Evolutionary conservation across 1,140 invertebrate species (phyloP).

Genomic region (Zaprionus davidi): DNA sequence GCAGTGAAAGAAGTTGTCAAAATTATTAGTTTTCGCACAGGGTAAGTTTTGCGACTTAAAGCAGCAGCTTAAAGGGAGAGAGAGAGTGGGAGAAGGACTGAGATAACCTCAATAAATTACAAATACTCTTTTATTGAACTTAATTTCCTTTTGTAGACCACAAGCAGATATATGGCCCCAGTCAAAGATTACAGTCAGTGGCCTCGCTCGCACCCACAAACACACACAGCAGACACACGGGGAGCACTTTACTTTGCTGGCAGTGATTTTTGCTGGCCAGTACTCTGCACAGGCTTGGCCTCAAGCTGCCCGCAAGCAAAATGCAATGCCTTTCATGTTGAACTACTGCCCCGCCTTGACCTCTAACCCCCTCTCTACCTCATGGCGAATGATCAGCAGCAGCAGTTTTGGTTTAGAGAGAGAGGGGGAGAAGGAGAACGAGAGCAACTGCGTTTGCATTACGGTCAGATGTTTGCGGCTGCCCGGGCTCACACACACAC

Average conservation of each 20-base stretch:
- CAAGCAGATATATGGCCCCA: slow-evolving; percentile 75
- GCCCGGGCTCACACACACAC: slow-evolving; percentile 30
- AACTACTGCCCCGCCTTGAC: slow-evolving; percentile 28
- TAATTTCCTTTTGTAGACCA: slow-evolving; percentile 76
- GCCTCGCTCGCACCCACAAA: slow-evolving; percentile 13
- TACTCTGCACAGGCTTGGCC: slow-evolving; percentile 34
- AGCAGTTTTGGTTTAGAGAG: slow-evolving; percentile 45
- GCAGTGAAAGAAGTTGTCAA: slow-evolving; percentile 58
- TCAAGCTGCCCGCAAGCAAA: slow-evolving; percentile 50
- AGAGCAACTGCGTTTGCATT: slow-evolving; percentile 77
- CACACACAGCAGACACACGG: background rate
- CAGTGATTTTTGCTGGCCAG: slow-evolving; percentile 38
- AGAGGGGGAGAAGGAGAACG: background rate
- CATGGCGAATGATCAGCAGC: slow-evolving; percentile 55
- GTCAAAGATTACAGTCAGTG: slow-evolving; percentile 76
- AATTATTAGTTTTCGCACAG: slow-evolving; percentile 62
- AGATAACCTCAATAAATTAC: slow-evolving; percentile 71
- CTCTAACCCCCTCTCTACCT: background rate
- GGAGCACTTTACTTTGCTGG: slow-evolving; percentile 12
- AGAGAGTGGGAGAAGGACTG: background rate
- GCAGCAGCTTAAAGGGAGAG: background rate
- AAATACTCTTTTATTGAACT: slow-evolving; percentile 77
- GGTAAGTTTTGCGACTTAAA: slow-evolving; percentile 14
- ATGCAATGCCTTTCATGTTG: slow-evolving; percentile 60
- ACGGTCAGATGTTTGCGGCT: slow-evolving; percentile 76